A percentile compares a stretch with the other conserved stretches of the same genome.
These are phyloP conservation scores for Conistra vaccinii DNA, from an alignment of 2,888 invertebrate genomes.

Conservation along the genomic window DNA sequence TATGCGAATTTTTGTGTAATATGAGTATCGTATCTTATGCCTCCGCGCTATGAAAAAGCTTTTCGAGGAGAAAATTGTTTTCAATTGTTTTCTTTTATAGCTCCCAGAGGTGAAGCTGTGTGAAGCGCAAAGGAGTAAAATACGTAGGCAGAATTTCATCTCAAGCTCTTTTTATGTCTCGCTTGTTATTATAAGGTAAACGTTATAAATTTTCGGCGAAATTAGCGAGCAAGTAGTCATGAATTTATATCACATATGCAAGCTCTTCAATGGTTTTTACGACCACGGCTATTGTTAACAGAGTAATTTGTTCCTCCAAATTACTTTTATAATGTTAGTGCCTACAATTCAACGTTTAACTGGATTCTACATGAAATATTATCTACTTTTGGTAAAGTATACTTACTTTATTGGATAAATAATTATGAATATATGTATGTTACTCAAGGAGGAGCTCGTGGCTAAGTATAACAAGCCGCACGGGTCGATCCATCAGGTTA, in stretches of 20 bases:
- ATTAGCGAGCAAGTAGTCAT: constrained; percentile 59
- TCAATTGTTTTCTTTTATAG: constrained; percentile 77
- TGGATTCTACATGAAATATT: constrained; percentile 26
- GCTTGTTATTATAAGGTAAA: constrained; percentile 59
- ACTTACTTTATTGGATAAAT: not conserved
- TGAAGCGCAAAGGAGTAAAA: constrained; percentile 70
- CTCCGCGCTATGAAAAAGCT: constrained; percentile 69
- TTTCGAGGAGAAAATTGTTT: constrained; percentile 73
- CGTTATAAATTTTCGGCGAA: constrained; percentile 60
- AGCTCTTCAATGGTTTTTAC: constrained; percentile 52
- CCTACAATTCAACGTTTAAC: constrained; percentile 3
- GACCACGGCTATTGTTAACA: constrained; percentile 28
- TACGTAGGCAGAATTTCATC: constrained; percentile 68
- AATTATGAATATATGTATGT: not conserved
- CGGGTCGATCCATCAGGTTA: no score
- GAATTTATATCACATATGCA: constrained; percentile 59
- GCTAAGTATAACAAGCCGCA: no score
- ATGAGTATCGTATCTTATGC: constrained; percentile 65
- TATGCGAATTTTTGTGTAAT: constrained; percentile 60
- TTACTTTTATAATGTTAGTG: constrained; percentile 30
- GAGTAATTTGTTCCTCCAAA: constrained; percentile 37
- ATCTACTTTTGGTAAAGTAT: not conserved
- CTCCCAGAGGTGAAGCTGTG: constrained; percentile 71
- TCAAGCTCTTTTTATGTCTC: constrained; percentile 59
- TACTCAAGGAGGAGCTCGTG: no score